Evolutionary conservation across 2,888 invertebrate species (phyloP), one percentile per base, ranked within the genome.

Genomic region (Apamea anceps): DNA sequence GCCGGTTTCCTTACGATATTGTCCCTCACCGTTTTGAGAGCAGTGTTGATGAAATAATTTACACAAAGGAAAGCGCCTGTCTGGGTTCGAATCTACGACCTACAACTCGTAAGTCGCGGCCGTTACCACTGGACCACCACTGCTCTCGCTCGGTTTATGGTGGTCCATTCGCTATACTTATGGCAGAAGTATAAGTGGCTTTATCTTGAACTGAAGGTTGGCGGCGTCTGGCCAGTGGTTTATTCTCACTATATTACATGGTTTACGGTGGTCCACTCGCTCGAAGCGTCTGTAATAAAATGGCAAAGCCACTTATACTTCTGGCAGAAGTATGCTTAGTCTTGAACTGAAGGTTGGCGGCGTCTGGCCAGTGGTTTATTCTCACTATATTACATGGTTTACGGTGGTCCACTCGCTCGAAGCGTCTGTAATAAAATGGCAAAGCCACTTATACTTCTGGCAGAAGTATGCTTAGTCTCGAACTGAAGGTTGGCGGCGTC

Each of bases 371-470:
- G 90, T 93, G 92, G 94, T 95, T 94, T 94, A 95, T 93, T 92
- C 90, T 91, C 89, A 89, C 87, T 93, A 92, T 92, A 37, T 42
- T 67, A 51, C 42, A 28, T 67, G 37, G 57, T 68, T 78, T 51
- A 78, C 65, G 67, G 57, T 68, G 28, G n/a, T 79, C 45, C 42
- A 68, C 63, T 62, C 32, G 74, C 54, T 54, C 25, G 32, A 72
- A 72, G 72, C 72, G 37, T 60, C 18, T 96, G 96, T 94, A 95
- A 96, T 96, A 96, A 97, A 96, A 96, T 96, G n/a, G n/a, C n/a
- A n/a, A n/a, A n/a, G n/a, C n/a, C n/a, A n/a, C n/a, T n/a, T n/a
- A n/a, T n/a, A 62, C 28, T 62, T 7, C 28, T 7, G 28, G 28
- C 28, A 62, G 3, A 57, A 57, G 25, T 1, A 57, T 57, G 25